Evolutionary conservation across 2,888 invertebrate species (phyloP), one percentile per base, ranked within the genome.

Genomic region (Drosophila fungiperda): DNA sequence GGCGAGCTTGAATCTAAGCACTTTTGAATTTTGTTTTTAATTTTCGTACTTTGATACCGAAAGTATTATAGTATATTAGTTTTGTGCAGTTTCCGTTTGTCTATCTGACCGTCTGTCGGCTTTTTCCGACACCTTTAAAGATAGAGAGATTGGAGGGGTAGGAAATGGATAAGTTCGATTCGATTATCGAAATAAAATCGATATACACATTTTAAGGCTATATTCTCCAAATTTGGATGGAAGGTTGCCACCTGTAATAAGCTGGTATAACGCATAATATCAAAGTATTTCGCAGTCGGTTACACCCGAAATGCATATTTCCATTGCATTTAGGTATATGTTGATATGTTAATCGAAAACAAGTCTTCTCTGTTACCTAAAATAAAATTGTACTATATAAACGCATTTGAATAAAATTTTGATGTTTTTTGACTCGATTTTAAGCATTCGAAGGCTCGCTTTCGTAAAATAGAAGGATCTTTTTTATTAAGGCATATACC

Each of bases 341-440:
- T 32, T 36, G 15, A 33, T 42, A 42, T 29, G 17, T n/a, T 52
- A 12, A 62, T 63, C 52, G 29, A 35, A 36, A 49, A 2, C 15
- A 26, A 26, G 5, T 17, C 8, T 23, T 38, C 15, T 4, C 38
- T 9, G 48, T 49, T 49, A 38, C 9, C 32, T 8, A 12, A 35
- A 33, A 36, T 50, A 40, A 54, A 42, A 26, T 45, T 15, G 9
- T 45, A 20, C 8, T 40, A 40, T 40, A 38, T 17, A 38, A 17
- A 17, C 36, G 23, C 20, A 17, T 49, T 23, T 23, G 15, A 23
- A 45, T 45, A 45, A n/a, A 9, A 26, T 7, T 20, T 45, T 7
- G 7, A 7, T 20, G 38, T 12, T 45, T 45, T 20, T 7, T 15
- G 15, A 15, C 45, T 15, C 20, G 15, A 20, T 45, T 15, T 15